Percentiles rank a stretch among this genome's conserved stretches.
Conservation (phyloP, 35 echinoderm and acorn worm genomes). For the Apostichopus californicus region DNA sequence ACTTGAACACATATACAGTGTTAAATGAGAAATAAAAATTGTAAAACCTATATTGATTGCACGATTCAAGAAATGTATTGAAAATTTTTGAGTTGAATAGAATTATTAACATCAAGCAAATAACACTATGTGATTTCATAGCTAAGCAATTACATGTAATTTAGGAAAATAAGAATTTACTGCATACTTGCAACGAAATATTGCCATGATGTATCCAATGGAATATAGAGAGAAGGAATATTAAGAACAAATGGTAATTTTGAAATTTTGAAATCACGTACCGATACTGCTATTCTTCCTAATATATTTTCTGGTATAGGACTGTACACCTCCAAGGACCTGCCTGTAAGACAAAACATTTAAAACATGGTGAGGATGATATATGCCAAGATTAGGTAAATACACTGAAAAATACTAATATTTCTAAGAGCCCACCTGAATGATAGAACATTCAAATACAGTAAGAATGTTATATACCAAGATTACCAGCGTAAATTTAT, state of each 20-base stretch:
- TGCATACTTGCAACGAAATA: too few species aligned
- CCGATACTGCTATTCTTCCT: conserved; percentile 91
- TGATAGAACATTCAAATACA: too few species aligned
- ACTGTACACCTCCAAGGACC: conserved; percentile 94
- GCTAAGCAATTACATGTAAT: too few species aligned
- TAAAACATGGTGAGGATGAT: background rate
- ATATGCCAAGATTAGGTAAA: too few species aligned
- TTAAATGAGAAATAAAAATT: background rate
- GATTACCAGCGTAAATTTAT: too few species aligned
- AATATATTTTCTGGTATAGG: conserved; percentile 92
- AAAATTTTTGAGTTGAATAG: too few species aligned
- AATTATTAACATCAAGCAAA: background rate
- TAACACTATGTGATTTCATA: background rate
- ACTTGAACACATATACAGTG: too few species aligned
- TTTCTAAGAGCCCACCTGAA: too few species aligned
- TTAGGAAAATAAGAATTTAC: too few species aligned
- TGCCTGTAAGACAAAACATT: conserved; percentile 67
- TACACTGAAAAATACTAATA: too few species aligned
- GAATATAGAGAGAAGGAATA: background rate
- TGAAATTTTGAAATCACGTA: conserved; percentile 54
- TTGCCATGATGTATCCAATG: background rate
- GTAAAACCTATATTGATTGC: background rate
- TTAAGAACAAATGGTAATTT: background rate
- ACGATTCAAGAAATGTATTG: too few species aligned
- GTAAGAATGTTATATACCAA: too few species aligned